Evolutionary conservation across 1,140 invertebrate species (phyloP).

Genomic region (Pogonomyrmex californicus): DNA sequence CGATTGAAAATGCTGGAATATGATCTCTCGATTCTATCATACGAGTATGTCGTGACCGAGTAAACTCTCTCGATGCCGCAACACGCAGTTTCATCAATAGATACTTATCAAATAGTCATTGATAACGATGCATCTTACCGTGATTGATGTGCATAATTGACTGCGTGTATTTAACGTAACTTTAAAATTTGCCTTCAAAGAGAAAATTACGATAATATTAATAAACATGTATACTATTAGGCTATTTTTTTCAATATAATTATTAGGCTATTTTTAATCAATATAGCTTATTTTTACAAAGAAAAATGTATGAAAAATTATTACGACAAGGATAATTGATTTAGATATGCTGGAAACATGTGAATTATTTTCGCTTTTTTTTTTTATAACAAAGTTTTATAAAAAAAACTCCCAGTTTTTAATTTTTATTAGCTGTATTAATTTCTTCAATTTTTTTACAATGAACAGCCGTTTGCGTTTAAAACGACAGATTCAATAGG

Average conservation of each 20-base stretch:
- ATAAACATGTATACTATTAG: neutral
- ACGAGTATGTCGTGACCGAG: slow-evolving; percentile 5
- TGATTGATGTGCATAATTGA: neutral
- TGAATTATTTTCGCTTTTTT: neutral
- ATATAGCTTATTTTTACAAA: neutral
- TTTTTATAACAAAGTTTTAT: neutral
- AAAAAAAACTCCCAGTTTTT: too few species aligned
- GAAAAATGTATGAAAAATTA: neutral
- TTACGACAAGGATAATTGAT: neutral
- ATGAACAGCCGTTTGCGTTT: neutral
- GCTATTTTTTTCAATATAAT: neutral
- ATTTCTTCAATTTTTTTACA: slow-evolving; percentile 27
- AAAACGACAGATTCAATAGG: neutral
- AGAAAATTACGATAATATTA: neutral
- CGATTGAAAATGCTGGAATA: slow-evolving; percentile 30
- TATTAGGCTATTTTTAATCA: neutral
- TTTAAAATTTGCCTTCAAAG: slow-evolving; percentile 1
- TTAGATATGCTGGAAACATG: neutral
- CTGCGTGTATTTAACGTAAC: neutral
- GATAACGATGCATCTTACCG: neutral
- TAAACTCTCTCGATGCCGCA: slow-evolving; percentile 22
- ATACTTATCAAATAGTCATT: slow-evolving; percentile 31
- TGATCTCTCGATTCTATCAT: slow-evolving; percentile 23
- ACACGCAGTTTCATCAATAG: slow-evolving; percentile 31
- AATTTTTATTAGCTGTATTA: too few species aligned